Evolutionary conservation across 2,888 invertebrate genomes (phyloP), one percentile per base, ranked within the genome.

Genomic region (Epiblema foenella): DNA sequence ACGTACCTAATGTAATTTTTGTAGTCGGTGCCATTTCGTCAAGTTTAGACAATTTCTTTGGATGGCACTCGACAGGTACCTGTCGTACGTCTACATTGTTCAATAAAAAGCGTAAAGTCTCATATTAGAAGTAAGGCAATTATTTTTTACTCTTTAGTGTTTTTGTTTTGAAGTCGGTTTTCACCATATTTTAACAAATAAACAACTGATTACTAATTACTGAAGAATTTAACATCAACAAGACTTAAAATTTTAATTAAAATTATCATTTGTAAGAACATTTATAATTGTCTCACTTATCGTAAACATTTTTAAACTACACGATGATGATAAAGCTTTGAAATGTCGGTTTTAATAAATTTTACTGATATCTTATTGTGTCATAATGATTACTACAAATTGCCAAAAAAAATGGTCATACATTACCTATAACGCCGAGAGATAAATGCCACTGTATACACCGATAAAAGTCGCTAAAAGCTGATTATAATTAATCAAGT

Each of bases 381-480:
- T 52, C 29, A 18, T 59, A 58, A 69, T 69, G 52, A 65, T 59
- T 29, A 18, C 12, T 5, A 59, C 52, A 58, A 64, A 52, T 65
- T 59, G 46, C 33, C 42, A 60, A 59, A 46, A 69, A n/a, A 64
- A 52, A 58, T 15, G 24, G 11, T 65, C n/a, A 33, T 46, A 37
- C 52, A 37, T n/a, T n/a, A n/a, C n/a, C n/a, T 18, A 18, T 42
- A 39, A 39, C 15, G 51, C 18, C 58, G 11, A 37, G 33, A 70
- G 54, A 60, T 65, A 70, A 59, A 65, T 70, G 58, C 15, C 42
- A 69, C 39, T 42, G n/a, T 59, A 59, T 57, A 64, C 10, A 33
- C 46, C 42, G 70, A 66, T 66, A 70, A 70, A 46, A 65, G n/a
- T 60, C 54, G 37, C 57, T n/a, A 52, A 54, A 33, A 24, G 46